Evolutionary conservation across 1,140 invertebrate species (phyloP).

Genomic region (Solenopsis fugax): DNA sequence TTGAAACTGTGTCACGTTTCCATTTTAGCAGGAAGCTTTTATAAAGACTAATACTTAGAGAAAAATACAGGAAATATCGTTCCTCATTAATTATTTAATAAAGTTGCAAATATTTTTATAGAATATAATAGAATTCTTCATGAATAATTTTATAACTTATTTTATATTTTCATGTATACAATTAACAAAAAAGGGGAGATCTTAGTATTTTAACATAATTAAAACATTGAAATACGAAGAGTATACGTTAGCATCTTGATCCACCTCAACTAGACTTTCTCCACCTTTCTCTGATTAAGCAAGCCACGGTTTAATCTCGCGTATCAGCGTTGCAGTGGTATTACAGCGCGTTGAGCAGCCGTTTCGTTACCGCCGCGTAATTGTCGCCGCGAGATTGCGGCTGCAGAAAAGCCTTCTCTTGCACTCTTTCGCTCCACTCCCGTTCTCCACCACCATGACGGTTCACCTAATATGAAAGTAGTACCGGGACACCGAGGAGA

Average conservation of each 20-base stretch:
- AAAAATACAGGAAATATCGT: not conserved
- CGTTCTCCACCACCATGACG: not conserved
- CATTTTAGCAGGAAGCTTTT: not conserved
- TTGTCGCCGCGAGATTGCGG: slow-evolving; percentile 37
- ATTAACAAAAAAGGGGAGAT: not conserved
- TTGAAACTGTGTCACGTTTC: not conserved
- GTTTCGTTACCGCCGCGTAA: slow-evolving; percentile 34
- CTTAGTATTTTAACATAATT: no score
- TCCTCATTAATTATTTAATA: slow-evolving; percentile 7
- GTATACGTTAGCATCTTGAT: slow-evolving; percentile 20
- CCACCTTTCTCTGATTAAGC: slow-evolving; percentile 14
- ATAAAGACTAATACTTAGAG: not conserved
- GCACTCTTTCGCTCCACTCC: slow-evolving; percentile 1
- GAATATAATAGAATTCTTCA: not conserved
- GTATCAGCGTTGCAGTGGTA: slow-evolving; percentile 41
- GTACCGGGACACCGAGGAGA: slow-evolving; percentile 38
- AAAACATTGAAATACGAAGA: not conserved
- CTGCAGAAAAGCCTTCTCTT: not conserved
- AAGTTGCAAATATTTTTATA: not conserved
- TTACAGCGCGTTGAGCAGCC: slow-evolving; percentile 33
- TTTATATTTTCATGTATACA: not conserved
- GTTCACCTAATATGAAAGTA: slow-evolving; percentile 45
- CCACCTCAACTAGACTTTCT: not conserved
- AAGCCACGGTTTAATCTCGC: slow-evolving; percentile 44
- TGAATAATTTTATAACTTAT: not conserved